Evolutionary conservation across 2,888 invertebrate species (phyloP), one percentile per base, ranked within the genome.

Genomic region (Helobdella robusta): DNA sequence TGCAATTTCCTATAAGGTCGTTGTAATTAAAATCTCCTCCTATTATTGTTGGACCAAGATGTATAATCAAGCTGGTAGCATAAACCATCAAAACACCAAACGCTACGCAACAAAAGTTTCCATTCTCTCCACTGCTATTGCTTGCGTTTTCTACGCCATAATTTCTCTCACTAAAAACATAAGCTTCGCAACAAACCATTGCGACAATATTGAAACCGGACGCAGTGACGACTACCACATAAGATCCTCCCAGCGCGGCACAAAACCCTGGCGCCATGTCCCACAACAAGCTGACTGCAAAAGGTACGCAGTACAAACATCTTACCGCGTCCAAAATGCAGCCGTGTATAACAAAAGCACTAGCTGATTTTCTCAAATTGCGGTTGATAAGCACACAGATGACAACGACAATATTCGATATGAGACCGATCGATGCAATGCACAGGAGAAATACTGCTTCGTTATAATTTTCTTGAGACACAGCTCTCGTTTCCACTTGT

Each of bases 181-280:
- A 77, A 8, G 78, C 79, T 69, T 79, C 79, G 4, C 78, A 75
- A 65, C 78, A 78, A 23, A 78, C 75, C 76, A 78, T 78, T n/a
- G 79, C 78, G 15, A 79, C 75, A 71, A 79, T 75, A 69, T 79
- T 79, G 71, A 79, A 78, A 32, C 76, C 75, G 18, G 76, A 77
- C n/a, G 76, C 76, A 3, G 78, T 79, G 25, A 78, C 74, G 4
- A 78, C 71, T 59, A 79, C 74, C 63, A 79, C 77, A 71, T 76
- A 79, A 28, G 74, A 73, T 2, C 76, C 76, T 15, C 78, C 79
- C 20, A 77, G 73, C 28, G 75, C 69, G 36, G 73, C 73, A 71
- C 79, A 79, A 67, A 75, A 74, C 0, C 69, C 65, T 1, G 77
- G 77, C 50, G 73, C 73, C 4, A 70, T 69, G 66, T 74, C 73